These are phyloP conservation scores for Drosophila flavopinicola DNA, from an alignment of 2,888 invertebrate genomes.

Conservation along the genomic window DNA sequence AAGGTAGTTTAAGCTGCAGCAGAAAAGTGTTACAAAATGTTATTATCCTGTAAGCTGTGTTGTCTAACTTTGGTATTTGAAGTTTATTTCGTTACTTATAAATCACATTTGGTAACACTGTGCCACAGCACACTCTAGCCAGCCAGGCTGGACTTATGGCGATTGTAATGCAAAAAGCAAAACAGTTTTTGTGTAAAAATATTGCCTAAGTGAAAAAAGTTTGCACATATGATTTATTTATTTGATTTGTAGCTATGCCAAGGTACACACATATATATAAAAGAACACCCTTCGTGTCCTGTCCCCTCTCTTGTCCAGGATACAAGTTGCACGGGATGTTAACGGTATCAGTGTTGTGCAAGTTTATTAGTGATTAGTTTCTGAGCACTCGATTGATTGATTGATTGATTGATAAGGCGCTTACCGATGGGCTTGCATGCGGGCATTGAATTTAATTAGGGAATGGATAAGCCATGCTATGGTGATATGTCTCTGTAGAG, in stretches of 20 bases:
- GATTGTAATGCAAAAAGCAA: constrained; percentile 55
- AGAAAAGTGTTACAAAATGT: background rate
- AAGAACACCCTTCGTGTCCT: background rate
- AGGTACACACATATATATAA: constrained; percentile 18
- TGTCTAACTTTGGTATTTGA: background rate
- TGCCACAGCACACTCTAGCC: constrained; percentile 20
- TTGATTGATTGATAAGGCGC: constrained; percentile 59
- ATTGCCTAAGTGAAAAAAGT: constrained; percentile 76
- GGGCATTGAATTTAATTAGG: constrained; percentile 41
- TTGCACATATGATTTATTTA: constrained; percentile 75
- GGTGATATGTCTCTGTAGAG: constrained; percentile 13
- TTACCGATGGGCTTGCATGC: constrained; percentile 30
- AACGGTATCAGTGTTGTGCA: constrained; percentile 43
- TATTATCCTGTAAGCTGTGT: background rate
- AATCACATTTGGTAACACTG: constrained; percentile 16
- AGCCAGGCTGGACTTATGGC: constrained; percentile 56
- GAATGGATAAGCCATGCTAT: constrained; percentile 18
- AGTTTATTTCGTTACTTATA: rapidly evolving
- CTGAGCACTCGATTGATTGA: constrained; percentile 50
- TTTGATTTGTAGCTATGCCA: constrained; percentile 58
- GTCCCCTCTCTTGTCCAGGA: background rate
- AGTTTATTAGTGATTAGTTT: constrained; percentile 72
- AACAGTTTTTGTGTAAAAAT: constrained; percentile 66
- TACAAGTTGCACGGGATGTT: constrained; percentile 33
- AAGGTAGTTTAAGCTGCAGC: background rate